phyloP scores from a whole-genome alignment of 1,140 invertebrate species.

The Drosophila miranda region DNA sequence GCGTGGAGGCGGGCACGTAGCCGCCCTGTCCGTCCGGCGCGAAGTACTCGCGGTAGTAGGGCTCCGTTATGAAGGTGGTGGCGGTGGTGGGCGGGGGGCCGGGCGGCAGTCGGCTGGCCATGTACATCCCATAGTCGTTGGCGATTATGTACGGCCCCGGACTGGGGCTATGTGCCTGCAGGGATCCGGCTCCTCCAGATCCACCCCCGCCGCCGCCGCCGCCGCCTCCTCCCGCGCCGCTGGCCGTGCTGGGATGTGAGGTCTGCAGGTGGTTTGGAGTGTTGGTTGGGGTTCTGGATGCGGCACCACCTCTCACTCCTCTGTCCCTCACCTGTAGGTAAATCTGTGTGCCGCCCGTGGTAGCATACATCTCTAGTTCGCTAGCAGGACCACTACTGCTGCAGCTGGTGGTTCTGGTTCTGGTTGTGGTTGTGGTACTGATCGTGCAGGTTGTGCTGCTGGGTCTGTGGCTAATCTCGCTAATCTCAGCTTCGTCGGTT shows the following conservation, averaged over 20 bases:
- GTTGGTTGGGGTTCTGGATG: slow-evolving; percentile 13
- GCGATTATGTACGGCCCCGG: slow-evolving; percentile 79
- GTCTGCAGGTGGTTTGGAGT: slow-evolving; percentile 52
- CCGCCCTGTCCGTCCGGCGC: slow-evolving; percentile 76
- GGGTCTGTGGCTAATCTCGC: neutral
- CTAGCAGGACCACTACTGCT: slow-evolving; percentile 51
- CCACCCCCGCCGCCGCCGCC: slow-evolving; percentile 30
- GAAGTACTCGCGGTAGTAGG: slow-evolving; percentile 82
- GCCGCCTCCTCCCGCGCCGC: slow-evolving; percentile 35
- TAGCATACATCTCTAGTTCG: slow-evolving; percentile 79
- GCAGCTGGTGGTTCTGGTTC: slow-evolving; percentile 42
- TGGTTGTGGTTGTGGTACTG: neutral
- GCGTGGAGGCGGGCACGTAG: slow-evolving; percentile 67
- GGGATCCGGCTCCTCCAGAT: slow-evolving; percentile 27
- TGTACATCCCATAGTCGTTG: slow-evolving; percentile 82
- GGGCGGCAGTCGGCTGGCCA: slow-evolving; percentile 66
- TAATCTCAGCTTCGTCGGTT: slow-evolving; percentile 49
- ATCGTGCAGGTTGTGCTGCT: slow-evolving; percentile 56
- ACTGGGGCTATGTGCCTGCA: slow-evolving; percentile 78
- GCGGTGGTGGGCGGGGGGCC: slow-evolving; percentile 71
- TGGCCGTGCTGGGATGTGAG: slow-evolving; percentile 64
- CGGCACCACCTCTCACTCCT: slow-evolving; percentile 14
- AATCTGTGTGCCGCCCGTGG: slow-evolving; percentile 82
- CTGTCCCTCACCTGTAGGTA: slow-evolving; percentile 81
- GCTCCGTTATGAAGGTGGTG: slow-evolving; percentile 79